Evolutionary conservation across 53 echinoderm and acorn worm genomes (phyloP), one percentile per base, ranked within the genome.

Genomic region (Stichopus horrens): DNA sequence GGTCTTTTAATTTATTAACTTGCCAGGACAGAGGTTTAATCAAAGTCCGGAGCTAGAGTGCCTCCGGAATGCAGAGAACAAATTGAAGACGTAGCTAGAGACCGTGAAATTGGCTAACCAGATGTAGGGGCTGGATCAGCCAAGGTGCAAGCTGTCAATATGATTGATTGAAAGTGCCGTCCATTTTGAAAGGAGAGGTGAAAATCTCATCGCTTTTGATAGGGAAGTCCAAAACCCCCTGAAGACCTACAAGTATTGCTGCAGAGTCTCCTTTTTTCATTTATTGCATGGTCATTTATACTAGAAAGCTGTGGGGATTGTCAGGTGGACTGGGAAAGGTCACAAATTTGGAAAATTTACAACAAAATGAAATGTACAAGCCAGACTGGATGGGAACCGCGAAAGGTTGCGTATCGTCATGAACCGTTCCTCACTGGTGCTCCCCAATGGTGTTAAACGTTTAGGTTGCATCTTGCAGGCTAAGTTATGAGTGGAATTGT

Each of bases 101-200:
- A 71, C 71, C 71, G 71, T 71, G 71, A 71, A 71, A 71, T 71
- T 71, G 71, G 71, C 19, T 71, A 71, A 18, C 71, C 71, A 71
- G 14, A 71, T 71, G 71, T 18, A 18, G 71, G 63, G n/a, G 7
- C 7, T 6, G 71, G 71, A 71, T 71, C 14, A 16, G 18, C 71
- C 18, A 20, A 71, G 71, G 71, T 20, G 4, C 71, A 18, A 6
- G 14, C 71, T 71, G 14, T 16, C 18, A 71, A 71, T 7, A n/a
- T 71, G 71, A 71, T 71, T 71, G 71, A 71, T 71, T 71, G 19
- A 18, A 71, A 71, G n/a, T 18, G 18, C 71, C 18, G 19, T 18
- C 19, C n/a, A 71, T 71, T 4, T 71, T 37, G 37, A 20, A 71
- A 71, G 19, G 71, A 71, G 71, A 71, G 71, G 14, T 71, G 71